phyloP scores from a whole-genome alignment of 1,140 invertebrate genomes.

The Lerema accius region DNA sequence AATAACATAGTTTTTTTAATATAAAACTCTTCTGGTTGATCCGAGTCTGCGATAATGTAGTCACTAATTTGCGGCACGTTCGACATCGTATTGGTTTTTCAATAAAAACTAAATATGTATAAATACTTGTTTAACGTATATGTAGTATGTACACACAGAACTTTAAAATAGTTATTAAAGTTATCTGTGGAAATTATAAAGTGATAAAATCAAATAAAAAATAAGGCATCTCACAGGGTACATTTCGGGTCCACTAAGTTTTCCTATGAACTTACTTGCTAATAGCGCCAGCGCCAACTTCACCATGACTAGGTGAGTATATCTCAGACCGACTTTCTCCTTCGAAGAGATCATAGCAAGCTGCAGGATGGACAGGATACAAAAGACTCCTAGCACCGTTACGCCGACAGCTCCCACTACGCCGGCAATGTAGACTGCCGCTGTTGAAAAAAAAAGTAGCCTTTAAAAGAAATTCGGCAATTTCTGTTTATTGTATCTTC shows the following conservation, averaged over 20 bases:
- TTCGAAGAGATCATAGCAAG: conserved; percentile 92
- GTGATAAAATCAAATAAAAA: too few species aligned
- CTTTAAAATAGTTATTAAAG: too few species aligned
- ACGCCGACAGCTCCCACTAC: conserved; percentile 88
- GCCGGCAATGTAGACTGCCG: conserved; percentile 90
- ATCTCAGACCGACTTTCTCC: conserved; percentile 90
- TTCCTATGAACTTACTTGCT: conserved; percentile 86
- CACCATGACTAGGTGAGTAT: conserved; percentile 88
- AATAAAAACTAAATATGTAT: too few species aligned
- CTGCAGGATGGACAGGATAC: conserved; percentile 90
- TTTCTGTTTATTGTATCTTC: too few species aligned
- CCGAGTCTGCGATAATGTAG: too few species aligned
- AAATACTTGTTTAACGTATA: too few species aligned
- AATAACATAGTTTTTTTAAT: too few species aligned
- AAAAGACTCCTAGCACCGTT: conserved; percentile 88
- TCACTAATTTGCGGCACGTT: too few species aligned
- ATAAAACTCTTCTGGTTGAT: too few species aligned
- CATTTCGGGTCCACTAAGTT: not conserved
- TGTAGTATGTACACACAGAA: too few species aligned
- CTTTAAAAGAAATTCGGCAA: not conserved
- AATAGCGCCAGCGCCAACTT: conserved; percentile 90
- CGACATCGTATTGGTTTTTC: too few species aligned
- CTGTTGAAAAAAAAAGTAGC: conserved; percentile 81
- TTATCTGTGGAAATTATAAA: too few species aligned
- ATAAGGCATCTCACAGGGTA: conserved; percentile 4